phyloP scores from a whole-genome alignment of 2,113 vertebrate genomes.

The Manacus vitellinus region DNA sequence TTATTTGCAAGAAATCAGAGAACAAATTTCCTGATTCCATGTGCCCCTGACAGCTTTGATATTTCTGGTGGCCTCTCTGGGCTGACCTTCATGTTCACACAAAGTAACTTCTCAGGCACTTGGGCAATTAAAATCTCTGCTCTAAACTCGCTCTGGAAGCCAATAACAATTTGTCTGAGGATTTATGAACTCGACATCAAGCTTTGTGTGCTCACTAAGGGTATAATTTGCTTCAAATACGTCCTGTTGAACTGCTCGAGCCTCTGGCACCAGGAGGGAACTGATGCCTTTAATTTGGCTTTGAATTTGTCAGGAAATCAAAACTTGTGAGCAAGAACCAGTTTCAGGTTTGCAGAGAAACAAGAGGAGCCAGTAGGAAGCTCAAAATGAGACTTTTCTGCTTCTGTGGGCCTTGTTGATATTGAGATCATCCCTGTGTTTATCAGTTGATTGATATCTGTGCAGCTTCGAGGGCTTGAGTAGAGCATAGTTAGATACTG shows the following conservation, averaged over 20 bases:
- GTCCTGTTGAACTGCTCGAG: background rate
- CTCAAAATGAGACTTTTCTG: background rate
- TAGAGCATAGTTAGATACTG: background rate
- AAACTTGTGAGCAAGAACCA: background rate
- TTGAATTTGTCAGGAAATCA: background rate
- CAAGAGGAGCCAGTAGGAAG: background rate
- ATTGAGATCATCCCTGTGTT: background rate
- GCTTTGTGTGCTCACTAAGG: background rate
- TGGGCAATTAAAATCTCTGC: background rate
- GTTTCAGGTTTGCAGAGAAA: background rate
- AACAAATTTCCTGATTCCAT: constrained; percentile 18
- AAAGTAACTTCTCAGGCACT: background rate
- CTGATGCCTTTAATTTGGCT: background rate
- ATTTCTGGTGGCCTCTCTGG: background rate
- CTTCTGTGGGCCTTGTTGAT: background rate
- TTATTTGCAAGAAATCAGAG: background rate
- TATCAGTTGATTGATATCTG: background rate
- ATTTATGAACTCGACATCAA: background rate
- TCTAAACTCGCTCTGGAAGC: background rate
- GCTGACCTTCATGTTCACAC: background rate
- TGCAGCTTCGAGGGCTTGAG: background rate
- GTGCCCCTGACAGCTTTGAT: background rate
- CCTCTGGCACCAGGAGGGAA: background rate
- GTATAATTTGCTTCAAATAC: background rate
- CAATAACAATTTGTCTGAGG: background rate